Evolutionary conservation across 1,140 invertebrate species (phyloP).

Genomic region (Antheraea mylitta): DNA sequence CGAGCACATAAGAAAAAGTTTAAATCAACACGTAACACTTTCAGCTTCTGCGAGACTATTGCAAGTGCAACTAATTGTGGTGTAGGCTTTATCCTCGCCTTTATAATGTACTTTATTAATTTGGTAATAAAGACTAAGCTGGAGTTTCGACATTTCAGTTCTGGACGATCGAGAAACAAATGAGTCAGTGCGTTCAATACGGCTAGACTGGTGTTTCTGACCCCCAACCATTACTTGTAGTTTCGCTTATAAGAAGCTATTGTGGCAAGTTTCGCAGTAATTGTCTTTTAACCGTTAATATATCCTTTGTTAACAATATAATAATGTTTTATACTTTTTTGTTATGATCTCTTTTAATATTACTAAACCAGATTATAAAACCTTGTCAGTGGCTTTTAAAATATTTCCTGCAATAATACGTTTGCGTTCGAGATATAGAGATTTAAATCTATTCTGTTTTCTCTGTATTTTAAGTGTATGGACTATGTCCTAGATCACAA

Average conservation of each 20-base stretch:
- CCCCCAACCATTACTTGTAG: slow-evolving; percentile 25
- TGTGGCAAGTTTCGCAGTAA: slow-evolving; percentile 12
- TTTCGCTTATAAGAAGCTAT: slow-evolving; percentile 25
- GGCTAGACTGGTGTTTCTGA: slow-evolving; percentile 33
- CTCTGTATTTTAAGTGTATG: too few species aligned
- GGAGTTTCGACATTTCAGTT: slow-evolving; percentile 11
- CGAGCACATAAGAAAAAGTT: neutral
- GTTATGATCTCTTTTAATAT: too few species aligned
- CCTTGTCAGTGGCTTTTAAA: too few species aligned
- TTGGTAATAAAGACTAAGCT: neutral
- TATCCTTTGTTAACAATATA: neutral
- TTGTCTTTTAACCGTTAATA: slow-evolving; percentile 6
- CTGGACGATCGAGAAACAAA: neutral
- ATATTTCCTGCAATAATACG: too few species aligned
- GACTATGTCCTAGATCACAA: too few species aligned
- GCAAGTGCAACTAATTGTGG: slow-evolving; percentile 6
- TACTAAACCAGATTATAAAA: too few species aligned
- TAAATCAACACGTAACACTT: slow-evolving; percentile 11
- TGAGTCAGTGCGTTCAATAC: slow-evolving; percentile 35
- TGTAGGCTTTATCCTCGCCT: neutral
- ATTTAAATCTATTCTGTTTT: too few species aligned
- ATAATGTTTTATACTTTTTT: too few species aligned
- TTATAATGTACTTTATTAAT: neutral
- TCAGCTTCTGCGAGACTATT: slow-evolving; percentile 5
- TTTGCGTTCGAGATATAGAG: too few species aligned